Conservation (phyloP, 2,888 invertebrate genomes). For the Agonopterix alstromeriana region DNA sequence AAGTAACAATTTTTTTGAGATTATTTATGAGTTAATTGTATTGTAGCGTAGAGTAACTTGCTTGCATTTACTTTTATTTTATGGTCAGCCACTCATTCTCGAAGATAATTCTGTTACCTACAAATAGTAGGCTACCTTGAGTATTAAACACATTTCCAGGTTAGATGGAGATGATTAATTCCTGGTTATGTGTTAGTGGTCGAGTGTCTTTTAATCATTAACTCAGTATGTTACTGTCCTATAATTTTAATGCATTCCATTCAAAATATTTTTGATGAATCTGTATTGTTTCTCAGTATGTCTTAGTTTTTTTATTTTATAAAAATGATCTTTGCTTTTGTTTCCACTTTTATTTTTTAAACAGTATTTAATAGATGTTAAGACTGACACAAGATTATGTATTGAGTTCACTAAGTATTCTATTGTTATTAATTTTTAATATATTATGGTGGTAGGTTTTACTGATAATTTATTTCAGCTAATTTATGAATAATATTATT, state of each 20-base stretch:
- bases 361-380: constrained; percentile 49
- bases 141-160: too few species aligned
- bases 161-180: too few species aligned
- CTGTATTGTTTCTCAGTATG: constrained; percentile 47
- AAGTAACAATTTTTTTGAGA: constrained; percentile 5
- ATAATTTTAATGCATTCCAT: constrained; percentile 52
- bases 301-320: constrained; percentile 20
- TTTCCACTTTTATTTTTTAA: constrained; percentile 14
- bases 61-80: constrained; percentile 39
- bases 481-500: constrained; percentile 30
- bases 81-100: neutral
- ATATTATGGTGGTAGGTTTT: constrained; percentile 47
- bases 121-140: too few species aligned
- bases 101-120: too few species aligned
- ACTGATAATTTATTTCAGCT: constrained; percentile 49
- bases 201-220: too few species aligned
- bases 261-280: constrained; percentile 31
- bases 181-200: too few species aligned
- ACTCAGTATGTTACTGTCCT: constrained; percentile 9
- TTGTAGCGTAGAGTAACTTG: constrained; percentile 15
- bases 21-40: constrained; percentile 6
- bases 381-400: constrained; percentile 70
- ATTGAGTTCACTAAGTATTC: constrained; percentile 65
- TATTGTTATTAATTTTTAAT: constrained; percentile 37
- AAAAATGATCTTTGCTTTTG: constrained; percentile 1